Base-by-base conservation (phyloP, 1,140 invertebrate genomes). In the Magallana ariakensis region DNA sequence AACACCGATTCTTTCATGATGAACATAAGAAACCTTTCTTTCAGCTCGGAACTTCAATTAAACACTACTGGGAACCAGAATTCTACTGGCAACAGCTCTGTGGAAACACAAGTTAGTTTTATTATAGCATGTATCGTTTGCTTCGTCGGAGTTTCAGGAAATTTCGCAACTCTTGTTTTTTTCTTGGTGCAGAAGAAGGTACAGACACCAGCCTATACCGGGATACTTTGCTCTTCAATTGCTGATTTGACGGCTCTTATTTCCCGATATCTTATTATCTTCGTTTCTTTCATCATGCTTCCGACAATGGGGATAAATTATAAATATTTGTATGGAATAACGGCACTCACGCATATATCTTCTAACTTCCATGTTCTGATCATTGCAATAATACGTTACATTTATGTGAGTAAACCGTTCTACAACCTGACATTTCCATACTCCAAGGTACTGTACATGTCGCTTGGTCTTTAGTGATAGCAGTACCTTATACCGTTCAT, bases 281-380 rank as follows among this genome's bases (percentile, higher is more conserved):
- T n/a, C 58, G 15, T 46, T 46, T 46, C 33, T 46, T 46, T 46
- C 33, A 46, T 5, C 3, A 46, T 46, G 1, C 33, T 46, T 46
- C 33, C 33, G 33, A 46, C 0, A 46, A 46, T 46, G 5, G 33
- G 33, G 5, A 46, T 46, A 46, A 4, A 46, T 46, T 46, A 46
- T 46, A 2, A 46, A 46, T 46, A 5, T 16, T 1, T 62, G 15
- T 62, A 16, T 19, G 58, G 58, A 62, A 62, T 62, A 1, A 16
- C 58, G 11, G 11, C 9, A 15, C 19, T 62, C 2, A 62, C 15
- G 2, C 19, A 62, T 16, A 16, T 62, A 5, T 15, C 58, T 62
- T 62, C 58, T 62, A 62, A 62, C 58, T 62, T 62, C 58, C 58
- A 62, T 19, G 16, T 62, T 16, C 58, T 62, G 58, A n/a, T 62